A percentile compares a stretch with the other conserved stretches of the same genome.
Evolutionary conservation across 2,797 vertebrate species (phyloP).

Genomic region (Diplodus puntazzo): DNA sequence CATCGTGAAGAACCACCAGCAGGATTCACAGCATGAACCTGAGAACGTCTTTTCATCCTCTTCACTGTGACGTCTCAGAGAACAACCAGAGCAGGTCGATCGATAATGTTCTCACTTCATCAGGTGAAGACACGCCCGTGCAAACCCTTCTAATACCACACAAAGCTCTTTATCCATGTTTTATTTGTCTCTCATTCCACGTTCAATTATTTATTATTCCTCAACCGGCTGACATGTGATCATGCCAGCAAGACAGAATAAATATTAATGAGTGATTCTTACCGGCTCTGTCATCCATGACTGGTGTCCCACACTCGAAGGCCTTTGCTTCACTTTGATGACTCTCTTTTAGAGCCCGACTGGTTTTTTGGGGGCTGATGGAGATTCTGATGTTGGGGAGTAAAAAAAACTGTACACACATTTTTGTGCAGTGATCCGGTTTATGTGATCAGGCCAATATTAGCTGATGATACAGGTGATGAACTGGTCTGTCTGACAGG

Average conservation of each 20-base stretch:
- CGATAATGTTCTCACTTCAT: neutral
- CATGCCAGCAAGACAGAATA: neutral
- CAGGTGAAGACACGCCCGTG: neutral
- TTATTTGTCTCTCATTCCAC: neutral
- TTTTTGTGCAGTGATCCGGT: no score
- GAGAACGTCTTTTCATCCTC: constrained; percentile 15
- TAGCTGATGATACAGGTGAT: no score
- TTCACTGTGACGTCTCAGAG: neutral
- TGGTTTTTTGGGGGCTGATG: no score
- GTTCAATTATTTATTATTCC: constrained; percentile 9
- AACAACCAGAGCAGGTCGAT: constrained; percentile 14
- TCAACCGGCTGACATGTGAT: constrained; percentile 8
- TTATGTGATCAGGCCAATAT: no score
- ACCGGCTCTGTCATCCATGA: neutral
- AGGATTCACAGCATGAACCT: constrained; percentile 11
- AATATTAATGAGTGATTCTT: constrained; percentile 5
- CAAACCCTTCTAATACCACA: neutral
- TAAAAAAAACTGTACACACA: no score
- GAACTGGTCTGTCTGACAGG: no score
- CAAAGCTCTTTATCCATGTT: neutral
- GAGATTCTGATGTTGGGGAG: no score
- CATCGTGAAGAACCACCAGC: neutral
- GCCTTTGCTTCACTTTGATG: neutral
- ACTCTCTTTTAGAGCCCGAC: neutral
- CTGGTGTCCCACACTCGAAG: neutral